Evolutionary conservation across 2,113 vertebrate genomes (phyloP).

Genomic region (Bujurquina vittata): DNA sequence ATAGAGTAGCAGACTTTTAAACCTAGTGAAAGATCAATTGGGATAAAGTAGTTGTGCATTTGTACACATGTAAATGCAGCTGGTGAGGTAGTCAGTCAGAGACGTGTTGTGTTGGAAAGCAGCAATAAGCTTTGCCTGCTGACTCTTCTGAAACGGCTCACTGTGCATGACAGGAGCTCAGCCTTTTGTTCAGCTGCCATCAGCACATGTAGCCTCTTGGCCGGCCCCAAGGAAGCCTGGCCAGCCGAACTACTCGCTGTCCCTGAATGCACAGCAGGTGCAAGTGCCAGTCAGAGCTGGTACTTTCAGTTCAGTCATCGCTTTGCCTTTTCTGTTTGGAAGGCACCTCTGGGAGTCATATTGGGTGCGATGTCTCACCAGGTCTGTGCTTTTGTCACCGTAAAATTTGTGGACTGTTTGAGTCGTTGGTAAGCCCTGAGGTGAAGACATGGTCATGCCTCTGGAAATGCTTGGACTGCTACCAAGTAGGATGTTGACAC

Average conservation of each 20-base stretch:
- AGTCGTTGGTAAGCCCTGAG: slow-evolving; percentile 27
- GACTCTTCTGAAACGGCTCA: slow-evolving; percentile 38
- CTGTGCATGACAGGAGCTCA: slow-evolving; percentile 47
- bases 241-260: background rate
- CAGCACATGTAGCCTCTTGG: slow-evolving; percentile 60
- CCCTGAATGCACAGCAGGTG: slow-evolving; percentile 44
- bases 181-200: slow-evolving; percentile 73
- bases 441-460: slow-evolving; percentile 40
- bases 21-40: background rate
- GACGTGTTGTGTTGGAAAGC: slow-evolving; percentile 42
- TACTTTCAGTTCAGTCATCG: background rate
- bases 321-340: slow-evolving; percentile 22
- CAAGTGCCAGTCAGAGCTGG: slow-evolving; percentile 60
- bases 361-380: background rate
- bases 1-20: background rate
- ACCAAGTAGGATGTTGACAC: slow-evolving; percentile 75
- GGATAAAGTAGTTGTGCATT: background rate
- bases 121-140: slow-evolving; percentile 44
- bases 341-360: slow-evolving; percentile 38
- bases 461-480: slow-evolving; percentile 46
- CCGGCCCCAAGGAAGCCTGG: slow-evolving; percentile 22
- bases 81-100: slow-evolving; percentile 3
- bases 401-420: slow-evolving; percentile 2
- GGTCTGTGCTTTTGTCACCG: slow-evolving; percentile 21
- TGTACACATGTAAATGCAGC: background rate